Evolutionary conservation across 2,797 vertebrate species (phyloP).

Genomic region (Ctenopoma multispine): DNA sequence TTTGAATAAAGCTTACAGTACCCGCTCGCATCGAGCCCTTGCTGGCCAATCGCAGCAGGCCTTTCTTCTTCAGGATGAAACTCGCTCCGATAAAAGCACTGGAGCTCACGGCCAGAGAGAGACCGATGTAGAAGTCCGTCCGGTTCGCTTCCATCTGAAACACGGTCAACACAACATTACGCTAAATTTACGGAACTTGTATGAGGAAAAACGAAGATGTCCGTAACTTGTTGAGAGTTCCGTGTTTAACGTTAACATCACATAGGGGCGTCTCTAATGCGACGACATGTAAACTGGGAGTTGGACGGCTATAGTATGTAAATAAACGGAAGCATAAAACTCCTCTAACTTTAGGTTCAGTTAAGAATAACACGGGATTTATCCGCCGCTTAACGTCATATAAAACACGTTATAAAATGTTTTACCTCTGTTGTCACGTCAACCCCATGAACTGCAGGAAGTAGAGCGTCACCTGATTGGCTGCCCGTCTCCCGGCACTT

Average conservation of each 20-base stretch:
- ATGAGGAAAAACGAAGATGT: not conserved
- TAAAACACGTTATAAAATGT: not conserved
- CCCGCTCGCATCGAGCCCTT: slow-evolving; percentile 88
- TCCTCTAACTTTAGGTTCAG: rapidly evolving
- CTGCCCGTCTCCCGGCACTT: slow-evolving; percentile 29
- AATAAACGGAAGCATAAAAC: rapidly evolving
- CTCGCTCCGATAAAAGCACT: slow-evolving; percentile 88
- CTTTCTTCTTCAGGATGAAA: slow-evolving; percentile 92
- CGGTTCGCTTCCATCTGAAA: slow-evolving; percentile 79
- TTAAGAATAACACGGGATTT: not conserved
- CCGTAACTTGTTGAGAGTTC: not conserved
- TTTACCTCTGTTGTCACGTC: slow-evolving; percentile 51
- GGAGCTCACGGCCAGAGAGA: slow-evolving; percentile 85
- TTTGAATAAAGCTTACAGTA: slow-evolving; percentile 35
- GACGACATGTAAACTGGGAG: not conserved
- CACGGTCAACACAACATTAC: not conserved
- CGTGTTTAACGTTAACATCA: slow-evolving; percentile 40
- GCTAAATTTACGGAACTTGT: not conserved
- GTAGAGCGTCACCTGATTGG: slow-evolving; percentile 57
- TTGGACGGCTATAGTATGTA: rapidly evolving
- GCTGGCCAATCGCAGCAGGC: slow-evolving; percentile 84
- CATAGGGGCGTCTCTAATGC: slow-evolving; percentile 42
- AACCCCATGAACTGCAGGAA: slow-evolving; percentile 33
- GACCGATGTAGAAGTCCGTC: slow-evolving; percentile 84
- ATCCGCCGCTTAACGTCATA: not conserved